Base-by-base conservation (phyloP, 2,888 invertebrate species). In the Spodoptera picta region DNA sequence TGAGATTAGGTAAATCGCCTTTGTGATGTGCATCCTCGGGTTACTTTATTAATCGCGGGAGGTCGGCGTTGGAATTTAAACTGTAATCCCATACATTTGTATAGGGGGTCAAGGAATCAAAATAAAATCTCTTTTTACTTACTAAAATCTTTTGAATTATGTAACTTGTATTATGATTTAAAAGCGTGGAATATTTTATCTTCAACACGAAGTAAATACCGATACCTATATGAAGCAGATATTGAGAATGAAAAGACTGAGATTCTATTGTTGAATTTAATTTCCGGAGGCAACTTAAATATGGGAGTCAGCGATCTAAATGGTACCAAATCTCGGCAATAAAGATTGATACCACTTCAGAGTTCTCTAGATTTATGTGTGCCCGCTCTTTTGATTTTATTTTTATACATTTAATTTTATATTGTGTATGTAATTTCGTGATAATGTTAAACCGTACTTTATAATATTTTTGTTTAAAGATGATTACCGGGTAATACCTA, bases 1-100 rank as follows among this genome's bases (percentile, higher is more conserved):
- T 80, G 83, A 81, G 87, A 87, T 89, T 88, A 88, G 84, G 83
- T 84, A 85, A 87, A 89, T 87, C 87, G 83, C 86, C 85, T 90
- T 88, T 87, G 60, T 72, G 77, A 66, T 81, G 80, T 81, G 77
- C 83, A 83, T 79, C 72, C 80, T 78, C 67, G 69, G 72, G 78
- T 77, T 82, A 80, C 81, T 81, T 80, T 78, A 83, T 77, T 80
- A 80, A 83, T 79, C 74, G 66, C 62, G 59, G 65, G 68, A 72
- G 69, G 63, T 55, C 55, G 55, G 31, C 50, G 27, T 65, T 10
- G 43, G 23, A 51, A 55, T 66, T 65, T 4, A 31, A n/a, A 60
- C 31, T 54, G n/a, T 51, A 60, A 63, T 52, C 55, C 27, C 10
- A 56, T 45, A 31, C 12, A 53, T 55, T 47, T 36, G 60, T 60